Conservation (phyloP, 2,797 vertebrate species). For the Chanos chanos region DNA sequence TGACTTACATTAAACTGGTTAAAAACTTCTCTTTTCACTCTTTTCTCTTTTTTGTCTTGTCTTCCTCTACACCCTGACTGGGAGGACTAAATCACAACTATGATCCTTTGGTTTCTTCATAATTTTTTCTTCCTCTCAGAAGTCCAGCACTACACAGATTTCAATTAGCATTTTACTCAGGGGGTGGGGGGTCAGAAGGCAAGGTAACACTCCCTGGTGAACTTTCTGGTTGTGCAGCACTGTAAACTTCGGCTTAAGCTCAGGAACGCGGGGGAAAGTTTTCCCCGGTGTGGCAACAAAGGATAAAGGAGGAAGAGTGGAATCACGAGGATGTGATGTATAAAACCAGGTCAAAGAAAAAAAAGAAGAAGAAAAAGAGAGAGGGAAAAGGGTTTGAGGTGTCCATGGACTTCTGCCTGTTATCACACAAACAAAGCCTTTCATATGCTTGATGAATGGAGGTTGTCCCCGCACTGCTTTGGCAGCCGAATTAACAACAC, state of each 20-base stretch:
- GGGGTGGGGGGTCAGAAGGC: constrained; percentile 2
- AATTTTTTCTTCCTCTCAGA: not conserved
- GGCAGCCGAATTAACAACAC: constrained; percentile 26
- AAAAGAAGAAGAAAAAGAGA: no score
- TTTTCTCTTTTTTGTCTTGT: no score
- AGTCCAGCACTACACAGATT: constrained; percentile 16
- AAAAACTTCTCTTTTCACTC: no score
- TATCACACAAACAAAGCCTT: not conserved
- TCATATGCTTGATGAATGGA: not conserved
- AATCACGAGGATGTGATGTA: no score
- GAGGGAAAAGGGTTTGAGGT: no score
- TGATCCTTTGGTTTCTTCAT: constrained; percentile 18
- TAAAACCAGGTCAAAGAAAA: constrained; percentile 47
- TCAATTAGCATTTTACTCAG: constrained; percentile 44
- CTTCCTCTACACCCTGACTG: not conserved
- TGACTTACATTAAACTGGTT: no score
- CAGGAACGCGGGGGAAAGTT: constrained; percentile 32
- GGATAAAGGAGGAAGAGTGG: not conserved
- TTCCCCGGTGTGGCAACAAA: constrained; percentile 20
- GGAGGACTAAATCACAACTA: constrained; percentile 47
- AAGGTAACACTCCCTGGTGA: not conserved
- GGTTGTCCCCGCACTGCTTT: constrained; percentile 13
- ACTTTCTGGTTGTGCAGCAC: constrained; percentile 5
- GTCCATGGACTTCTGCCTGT: no score
- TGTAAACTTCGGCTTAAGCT: constrained; percentile 24